phyloP scores from a whole-genome alignment of 1,140 invertebrate genomes.

The Augochlora pura region DNA sequence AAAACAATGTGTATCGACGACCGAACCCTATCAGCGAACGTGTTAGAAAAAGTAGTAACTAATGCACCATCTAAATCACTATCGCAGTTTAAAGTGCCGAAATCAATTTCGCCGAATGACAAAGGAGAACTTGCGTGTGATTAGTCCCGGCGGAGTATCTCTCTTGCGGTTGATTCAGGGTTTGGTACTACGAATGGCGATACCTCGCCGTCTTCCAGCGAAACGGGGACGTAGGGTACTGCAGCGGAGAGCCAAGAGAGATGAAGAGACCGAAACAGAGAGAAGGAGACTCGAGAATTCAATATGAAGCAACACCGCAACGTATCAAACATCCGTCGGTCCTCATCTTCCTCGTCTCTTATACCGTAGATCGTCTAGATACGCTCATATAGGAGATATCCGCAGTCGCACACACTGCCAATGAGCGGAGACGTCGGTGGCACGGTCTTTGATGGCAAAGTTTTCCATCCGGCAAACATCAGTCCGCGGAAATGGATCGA shows the following conservation, averaged over 20 bases:
- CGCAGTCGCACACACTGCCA: conserved; percentile 35
- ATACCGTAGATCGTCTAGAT: conserved; percentile 53
- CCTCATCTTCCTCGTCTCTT: conserved; percentile 66
- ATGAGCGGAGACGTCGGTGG: conserved; percentile 46
- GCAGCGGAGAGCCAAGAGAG: background rate
- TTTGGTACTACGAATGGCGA: conserved; percentile 53
- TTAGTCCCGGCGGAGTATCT: conserved; percentile 63
- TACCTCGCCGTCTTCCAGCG: conserved; percentile 48
- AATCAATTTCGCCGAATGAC: conserved; percentile 61
- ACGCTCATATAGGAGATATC: conserved; percentile 54
- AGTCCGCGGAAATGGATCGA: conserved; percentile 66
- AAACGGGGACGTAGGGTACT: background rate
- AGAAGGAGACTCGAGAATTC: conserved; percentile 62
- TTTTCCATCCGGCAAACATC: conserved; percentile 70
- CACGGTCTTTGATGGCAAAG: conserved; percentile 69
- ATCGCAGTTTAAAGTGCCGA: conserved; percentile 47
- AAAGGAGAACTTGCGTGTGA: conserved; percentile 63
- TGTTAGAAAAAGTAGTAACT: too few species aligned
- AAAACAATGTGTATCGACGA: too few species aligned
- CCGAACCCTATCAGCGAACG: too few species aligned
- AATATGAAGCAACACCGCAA: conserved; percentile 75
- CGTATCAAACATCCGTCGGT: conserved; percentile 76
- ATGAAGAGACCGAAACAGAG: background rate
- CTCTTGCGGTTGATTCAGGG: conserved; percentile 57
- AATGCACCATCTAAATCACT: background rate